Percentiles rank a stretch among this genome's conserved stretches.
phyloP scores from a whole-genome alignment of 2,113 vertebrate genomes.

The Atrichornis clamosus region DNA sequence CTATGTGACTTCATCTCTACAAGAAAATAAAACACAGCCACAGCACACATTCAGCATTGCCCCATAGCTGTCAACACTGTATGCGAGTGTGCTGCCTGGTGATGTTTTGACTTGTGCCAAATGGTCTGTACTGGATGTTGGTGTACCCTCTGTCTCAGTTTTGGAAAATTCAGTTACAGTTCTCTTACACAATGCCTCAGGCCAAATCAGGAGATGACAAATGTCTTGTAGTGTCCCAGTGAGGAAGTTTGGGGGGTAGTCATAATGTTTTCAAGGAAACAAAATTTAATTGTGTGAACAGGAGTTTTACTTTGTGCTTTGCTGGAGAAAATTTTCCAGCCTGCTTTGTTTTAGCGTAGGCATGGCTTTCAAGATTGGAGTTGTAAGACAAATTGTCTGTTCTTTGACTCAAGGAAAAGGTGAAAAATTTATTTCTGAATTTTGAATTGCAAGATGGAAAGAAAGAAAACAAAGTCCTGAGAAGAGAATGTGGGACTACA shows the following conservation, averaged over 20 bases:
- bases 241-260: neutral
- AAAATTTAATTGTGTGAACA: neutral
- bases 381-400: neutral
- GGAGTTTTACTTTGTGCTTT: neutral
- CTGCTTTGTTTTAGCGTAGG: neutral
- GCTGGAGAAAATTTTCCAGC: neutral
- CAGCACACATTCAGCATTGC: neutral
- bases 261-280: neutral
- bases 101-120: neutral
- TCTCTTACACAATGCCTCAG: neutral
- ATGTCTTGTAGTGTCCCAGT: neutral
- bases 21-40: neutral
- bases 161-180: neutral
- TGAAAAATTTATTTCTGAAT: neutral
- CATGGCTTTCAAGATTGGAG: neutral
- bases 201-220: neutral
- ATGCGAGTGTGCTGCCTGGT: neutral
- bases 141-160: neutral
- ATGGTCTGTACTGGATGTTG: neutral
- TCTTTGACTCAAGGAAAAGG: neutral
- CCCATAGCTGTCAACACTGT: too few relatives aligned
- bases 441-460: neutral
- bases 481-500: neutral
- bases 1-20: neutral
- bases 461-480: neutral